A percentile compares a stretch with the other conserved stretches of the same genome.
Conservation (phyloP, 2,797 vertebrate species). For the Muscicapa comitata region DNA sequence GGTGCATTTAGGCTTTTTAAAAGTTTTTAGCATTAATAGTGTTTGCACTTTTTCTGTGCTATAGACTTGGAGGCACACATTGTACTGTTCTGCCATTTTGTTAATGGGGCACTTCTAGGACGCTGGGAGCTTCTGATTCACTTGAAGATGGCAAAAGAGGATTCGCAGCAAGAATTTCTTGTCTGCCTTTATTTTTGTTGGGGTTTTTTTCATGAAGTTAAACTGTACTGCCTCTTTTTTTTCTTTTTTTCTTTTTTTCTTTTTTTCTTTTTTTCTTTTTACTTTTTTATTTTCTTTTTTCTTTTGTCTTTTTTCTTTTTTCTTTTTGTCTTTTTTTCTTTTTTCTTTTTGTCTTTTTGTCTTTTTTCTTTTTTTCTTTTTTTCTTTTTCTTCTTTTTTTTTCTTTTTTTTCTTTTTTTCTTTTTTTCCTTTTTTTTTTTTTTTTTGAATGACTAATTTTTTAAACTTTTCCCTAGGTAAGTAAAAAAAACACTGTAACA, state of each 20-base stretch:
- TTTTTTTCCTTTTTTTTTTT: too few species aligned
- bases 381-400: too few species aligned
- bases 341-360: neutral
- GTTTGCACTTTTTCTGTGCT: neutral
- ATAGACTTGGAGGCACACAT: neutral
- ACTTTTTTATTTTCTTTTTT: too few species aligned
- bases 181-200: neutral
- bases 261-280: too few species aligned
- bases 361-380: neutral
- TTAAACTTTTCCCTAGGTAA: neutral
- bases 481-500: neutral
- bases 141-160: neutral
- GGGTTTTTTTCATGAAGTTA: neutral
- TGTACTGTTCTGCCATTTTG: neutral
- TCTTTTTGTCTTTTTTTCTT: too few species aligned
- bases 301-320: too few species aligned
- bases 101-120: neutral
- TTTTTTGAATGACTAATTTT: neutral
- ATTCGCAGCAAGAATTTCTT: neutral
- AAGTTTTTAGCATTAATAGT: neutral
- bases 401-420: too few species aligned
- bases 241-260: too few species aligned
- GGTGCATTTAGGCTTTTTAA: neutral
- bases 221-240: neutral
- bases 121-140: neutral